A percentile compares a stretch with the other conserved stretches of the same genome.
Conservation (phyloP, 2,888 invertebrate species). For the Steromphala cineraria region DNA sequence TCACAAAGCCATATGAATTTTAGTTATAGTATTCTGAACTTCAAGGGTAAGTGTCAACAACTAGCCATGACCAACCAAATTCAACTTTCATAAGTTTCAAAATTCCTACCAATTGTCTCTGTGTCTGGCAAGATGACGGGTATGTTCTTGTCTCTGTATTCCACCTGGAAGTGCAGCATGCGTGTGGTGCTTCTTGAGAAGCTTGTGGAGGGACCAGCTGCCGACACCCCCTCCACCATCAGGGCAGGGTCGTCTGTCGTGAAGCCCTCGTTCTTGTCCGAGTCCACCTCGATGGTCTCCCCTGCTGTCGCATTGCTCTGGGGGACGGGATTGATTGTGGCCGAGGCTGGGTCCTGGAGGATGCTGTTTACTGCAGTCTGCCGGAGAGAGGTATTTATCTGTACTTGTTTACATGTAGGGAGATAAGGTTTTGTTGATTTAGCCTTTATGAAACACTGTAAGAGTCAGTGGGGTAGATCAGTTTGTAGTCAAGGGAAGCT, state of each 20-base stretch:
- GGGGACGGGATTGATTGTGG: constrained; percentile 27
- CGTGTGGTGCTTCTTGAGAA: constrained; percentile 37
- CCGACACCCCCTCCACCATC: constrained; percentile 54
- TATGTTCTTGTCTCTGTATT: constrained; percentile 68
- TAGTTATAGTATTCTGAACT: too few relatives aligned
- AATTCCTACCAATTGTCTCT: constrained; percentile 64
- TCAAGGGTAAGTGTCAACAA: too few relatives aligned
- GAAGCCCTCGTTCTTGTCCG: background rate
- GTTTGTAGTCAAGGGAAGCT: too few relatives aligned
- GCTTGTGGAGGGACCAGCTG: constrained; percentile 39
- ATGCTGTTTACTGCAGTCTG: constrained; percentile 66
- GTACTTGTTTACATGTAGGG: too few relatives aligned
- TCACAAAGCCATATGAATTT: too few relatives aligned
- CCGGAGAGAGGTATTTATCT: constrained; percentile 19
- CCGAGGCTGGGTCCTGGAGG: constrained; percentile 45
- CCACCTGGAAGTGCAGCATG: constrained; percentile 69
- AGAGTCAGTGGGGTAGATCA: too few relatives aligned
- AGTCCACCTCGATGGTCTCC: constrained; percentile 14
- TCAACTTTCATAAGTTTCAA: too few relatives aligned
- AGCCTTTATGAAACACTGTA: too few relatives aligned
- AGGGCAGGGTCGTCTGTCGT: constrained; percentile 57
- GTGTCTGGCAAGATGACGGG: constrained; percentile 65
- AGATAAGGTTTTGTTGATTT: too few relatives aligned
- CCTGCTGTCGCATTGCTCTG: constrained; percentile 17
- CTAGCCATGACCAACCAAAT: too few relatives aligned